phyloP scores from a whole-genome alignment of 2,797 vertebrate genomes.

The Gallirallus australis region DNA sequence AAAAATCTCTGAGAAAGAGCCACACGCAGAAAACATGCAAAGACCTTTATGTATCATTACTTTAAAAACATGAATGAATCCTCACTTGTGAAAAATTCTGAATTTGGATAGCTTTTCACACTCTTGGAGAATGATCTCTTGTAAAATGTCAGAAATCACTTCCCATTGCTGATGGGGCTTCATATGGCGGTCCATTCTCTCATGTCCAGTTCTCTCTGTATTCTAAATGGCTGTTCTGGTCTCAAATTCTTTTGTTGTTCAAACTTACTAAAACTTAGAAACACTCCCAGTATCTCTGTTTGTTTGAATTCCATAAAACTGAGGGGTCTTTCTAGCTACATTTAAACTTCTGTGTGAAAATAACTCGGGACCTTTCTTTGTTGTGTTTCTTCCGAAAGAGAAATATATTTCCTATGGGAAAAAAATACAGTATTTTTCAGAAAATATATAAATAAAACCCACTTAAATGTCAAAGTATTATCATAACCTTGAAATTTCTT shows the following conservation, averaged over 20 bases:
- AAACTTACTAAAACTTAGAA: background rate
- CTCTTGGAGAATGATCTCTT: background rate
- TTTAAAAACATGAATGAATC: background rate
- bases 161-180: fast-evolving
- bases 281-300: background rate
- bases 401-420: background rate
- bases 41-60: background rate
- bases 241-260: background rate
- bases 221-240: background rate
- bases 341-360: background rate
- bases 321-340: background rate
- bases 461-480: background rate
- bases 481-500: background rate
- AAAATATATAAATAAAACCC: background rate
- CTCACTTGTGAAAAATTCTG: background rate
- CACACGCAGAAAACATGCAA: too few relatives aligned
- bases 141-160: background rate
- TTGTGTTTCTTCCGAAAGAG: background rate
- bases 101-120: background rate
- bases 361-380: background rate
- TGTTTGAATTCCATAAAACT: background rate
- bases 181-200: background rate
- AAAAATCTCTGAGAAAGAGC: background rate
- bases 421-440: background rate
- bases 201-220: background rate